A percentile compares a stretch with the other conserved stretches of the same genome.
Conservation (phyloP, 1,140 invertebrate genomes). For the Pseudomyrmex pallidus region DNA sequence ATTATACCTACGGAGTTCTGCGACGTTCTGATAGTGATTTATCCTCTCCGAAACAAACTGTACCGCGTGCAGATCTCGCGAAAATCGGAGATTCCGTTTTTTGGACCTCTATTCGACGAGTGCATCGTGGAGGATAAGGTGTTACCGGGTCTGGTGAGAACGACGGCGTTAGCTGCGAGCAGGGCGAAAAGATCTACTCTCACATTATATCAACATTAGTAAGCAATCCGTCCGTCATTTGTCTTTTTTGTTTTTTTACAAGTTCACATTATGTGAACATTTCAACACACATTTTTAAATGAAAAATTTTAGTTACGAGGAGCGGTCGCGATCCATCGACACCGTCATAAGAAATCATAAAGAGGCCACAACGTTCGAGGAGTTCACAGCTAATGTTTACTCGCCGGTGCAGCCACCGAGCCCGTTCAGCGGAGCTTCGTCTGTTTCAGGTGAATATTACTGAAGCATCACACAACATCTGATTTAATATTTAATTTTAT, state of each 20-base stretch:
- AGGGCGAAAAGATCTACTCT: constrained; percentile 94
- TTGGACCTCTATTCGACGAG: constrained; percentile 98
- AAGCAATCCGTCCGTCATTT: constrained; percentile 77
- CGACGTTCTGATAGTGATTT: constrained; percentile 98
- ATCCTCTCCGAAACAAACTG: constrained; percentile 92
- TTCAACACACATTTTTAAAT: constrained; percentile 36
- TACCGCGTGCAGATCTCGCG: constrained; percentile 82
- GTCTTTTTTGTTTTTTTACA: not conserved
- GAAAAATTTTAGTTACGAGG: constrained; percentile 91
- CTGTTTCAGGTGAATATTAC: constrained; percentile 79
- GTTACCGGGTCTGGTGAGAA: constrained; percentile 94
- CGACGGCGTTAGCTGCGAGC: constrained; percentile 96
- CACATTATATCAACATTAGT: constrained; percentile 96
- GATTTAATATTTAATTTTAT: constrained; percentile 38
- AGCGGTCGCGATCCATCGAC: constrained; percentile 94
- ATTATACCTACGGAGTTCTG: constrained; percentile 99
- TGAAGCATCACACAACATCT: not conserved
- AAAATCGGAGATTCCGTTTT: constrained; percentile 92
- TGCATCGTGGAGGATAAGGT: constrained; percentile 94
- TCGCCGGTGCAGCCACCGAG: constrained; percentile 89
- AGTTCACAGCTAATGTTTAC: constrained; percentile 94
- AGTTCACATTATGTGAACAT: constrained; percentile 24
- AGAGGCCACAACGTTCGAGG: constrained; percentile 95
- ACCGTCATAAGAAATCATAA: constrained; percentile 96
- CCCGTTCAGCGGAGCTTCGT: constrained; percentile 84